Conservation (phyloP, 2,888 invertebrate genomes). For the Stenchaetothrips biformis region DNA sequence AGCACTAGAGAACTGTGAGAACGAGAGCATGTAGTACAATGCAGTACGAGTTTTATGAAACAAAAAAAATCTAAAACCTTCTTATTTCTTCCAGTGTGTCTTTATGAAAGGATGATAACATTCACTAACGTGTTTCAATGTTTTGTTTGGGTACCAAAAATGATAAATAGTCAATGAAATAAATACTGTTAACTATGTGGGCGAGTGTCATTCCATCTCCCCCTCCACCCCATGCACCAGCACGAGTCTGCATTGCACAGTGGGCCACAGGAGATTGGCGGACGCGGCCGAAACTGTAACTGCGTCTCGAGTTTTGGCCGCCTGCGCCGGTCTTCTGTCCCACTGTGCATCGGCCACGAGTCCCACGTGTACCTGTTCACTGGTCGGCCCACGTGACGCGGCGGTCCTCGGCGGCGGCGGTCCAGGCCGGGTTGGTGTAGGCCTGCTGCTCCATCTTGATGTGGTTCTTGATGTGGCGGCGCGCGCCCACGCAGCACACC, state of each 20-base stretch:
- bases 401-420: constrained; percentile 31
- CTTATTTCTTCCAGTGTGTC: constrained; percentile 17
- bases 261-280: too few relatives aligned
- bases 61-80: neutral
- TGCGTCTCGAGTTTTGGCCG: too few relatives aligned
- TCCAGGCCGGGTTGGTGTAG: constrained; percentile 35
- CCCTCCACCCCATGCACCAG: neutral
- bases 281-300: too few relatives aligned
- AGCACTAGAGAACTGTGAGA: neutral
- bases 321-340: too few relatives aligned
- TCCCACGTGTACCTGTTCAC: neutral
- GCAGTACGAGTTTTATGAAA: neutral
- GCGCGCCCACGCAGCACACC: constrained; percentile 38
- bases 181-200: constrained; percentile 6
- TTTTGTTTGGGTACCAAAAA: constrained; percentile 23
- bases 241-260: neutral
- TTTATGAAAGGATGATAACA: neutral
- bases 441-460: constrained; percentile 29
- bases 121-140: neutral
- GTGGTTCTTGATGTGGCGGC: constrained; percentile 35
- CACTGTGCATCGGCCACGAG: too few relatives aligned
- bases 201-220: neutral
- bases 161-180: neutral
- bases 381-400: constrained; percentile 38
- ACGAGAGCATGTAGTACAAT: neutral